Conservation (phyloP, 2,797 vertebrate genomes). For the Benthosema pterotum region DNA sequence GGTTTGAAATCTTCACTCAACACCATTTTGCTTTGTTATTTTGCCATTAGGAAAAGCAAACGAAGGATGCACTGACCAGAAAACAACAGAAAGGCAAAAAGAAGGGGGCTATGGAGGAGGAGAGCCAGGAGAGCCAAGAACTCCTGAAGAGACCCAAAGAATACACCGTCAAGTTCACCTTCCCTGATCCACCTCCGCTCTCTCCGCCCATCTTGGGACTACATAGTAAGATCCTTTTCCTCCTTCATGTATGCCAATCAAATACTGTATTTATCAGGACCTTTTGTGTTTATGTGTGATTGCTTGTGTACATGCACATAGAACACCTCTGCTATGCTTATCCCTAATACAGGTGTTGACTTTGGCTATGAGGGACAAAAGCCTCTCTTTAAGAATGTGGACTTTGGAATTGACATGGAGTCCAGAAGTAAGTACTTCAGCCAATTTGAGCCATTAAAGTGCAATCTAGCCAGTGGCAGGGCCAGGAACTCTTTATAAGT, state of each 20-base stretch:
- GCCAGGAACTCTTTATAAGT: too few species aligned
- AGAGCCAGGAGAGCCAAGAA: conserved; percentile 83
- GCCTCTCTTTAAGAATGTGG: conserved; percentile 87
- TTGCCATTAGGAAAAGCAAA: conserved; percentile 88
- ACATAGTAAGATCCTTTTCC: conserved; percentile 80
- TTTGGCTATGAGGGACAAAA: conserved; percentile 86
- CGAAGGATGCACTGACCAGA: conserved; percentile 87
- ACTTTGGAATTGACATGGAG: conserved; percentile 95
- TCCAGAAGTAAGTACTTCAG: conserved; percentile 86
- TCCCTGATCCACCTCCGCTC: conserved; percentile 89
- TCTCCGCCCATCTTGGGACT: conserved; percentile 91
- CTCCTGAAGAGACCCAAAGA: conserved; percentile 90
- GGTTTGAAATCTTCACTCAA: too few species aligned
- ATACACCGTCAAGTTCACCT: conserved; percentile 94
- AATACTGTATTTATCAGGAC: too few species aligned
- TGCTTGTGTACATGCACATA: not conserved
- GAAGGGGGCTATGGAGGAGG: conserved; percentile 85
- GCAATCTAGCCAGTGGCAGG: too few species aligned
- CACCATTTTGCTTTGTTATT: not conserved
- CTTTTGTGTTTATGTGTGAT: not conserved
- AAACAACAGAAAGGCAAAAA: conserved; percentile 92
- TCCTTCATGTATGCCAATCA: not conserved
- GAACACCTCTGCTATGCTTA: not conserved
- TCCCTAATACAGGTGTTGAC: conserved; percentile 81
- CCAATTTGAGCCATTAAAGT: not conserved